phyloP scores from a whole-genome alignment of 2,797 vertebrate species.

The Micrastur ruficollis region DNA sequence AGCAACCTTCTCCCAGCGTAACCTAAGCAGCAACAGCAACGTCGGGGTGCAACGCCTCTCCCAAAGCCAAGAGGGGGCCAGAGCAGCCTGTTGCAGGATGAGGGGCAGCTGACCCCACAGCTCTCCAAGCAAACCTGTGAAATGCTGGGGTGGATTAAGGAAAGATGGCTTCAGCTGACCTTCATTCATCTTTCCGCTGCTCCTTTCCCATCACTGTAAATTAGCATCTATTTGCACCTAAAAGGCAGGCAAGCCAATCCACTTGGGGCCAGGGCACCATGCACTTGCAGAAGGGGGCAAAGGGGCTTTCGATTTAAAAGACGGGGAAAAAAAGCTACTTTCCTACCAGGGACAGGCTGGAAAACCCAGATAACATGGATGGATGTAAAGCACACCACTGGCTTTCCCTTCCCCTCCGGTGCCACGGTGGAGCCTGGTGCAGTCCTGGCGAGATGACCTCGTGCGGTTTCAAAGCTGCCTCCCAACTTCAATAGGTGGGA shows the following conservation, averaged over 20 bases:
- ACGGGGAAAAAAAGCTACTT: not conserved
- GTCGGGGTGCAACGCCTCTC: not conserved
- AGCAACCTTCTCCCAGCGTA: not conserved
- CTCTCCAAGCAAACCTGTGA: not conserved
- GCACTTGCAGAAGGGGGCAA: not conserved
- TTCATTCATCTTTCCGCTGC: not conserved
- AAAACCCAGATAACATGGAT: not conserved
- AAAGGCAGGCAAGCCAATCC: not conserved
- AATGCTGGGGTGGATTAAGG: not conserved
- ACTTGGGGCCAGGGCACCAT: not conserved
- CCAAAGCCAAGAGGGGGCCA: not conserved
- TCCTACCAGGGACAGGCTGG: not conserved
- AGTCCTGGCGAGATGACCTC: not conserved
- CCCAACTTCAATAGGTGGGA: not conserved
- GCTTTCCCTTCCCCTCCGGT: not conserved
- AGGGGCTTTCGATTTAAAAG: not conserved
- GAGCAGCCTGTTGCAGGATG: not conserved
- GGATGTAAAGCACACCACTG: fast-evolving
- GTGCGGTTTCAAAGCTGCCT: not conserved
- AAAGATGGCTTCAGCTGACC: not conserved
- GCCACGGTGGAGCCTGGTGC: fast-evolving
- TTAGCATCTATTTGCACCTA: not conserved
- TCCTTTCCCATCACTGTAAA: not conserved
- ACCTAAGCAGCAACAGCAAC: not conserved
- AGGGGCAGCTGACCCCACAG: not conserved